Percentiles rank a stretch among this genome's conserved stretches.
phyloP scores from a whole-genome alignment of 2,888 invertebrate species.

The Drosophila monieri region DNA sequence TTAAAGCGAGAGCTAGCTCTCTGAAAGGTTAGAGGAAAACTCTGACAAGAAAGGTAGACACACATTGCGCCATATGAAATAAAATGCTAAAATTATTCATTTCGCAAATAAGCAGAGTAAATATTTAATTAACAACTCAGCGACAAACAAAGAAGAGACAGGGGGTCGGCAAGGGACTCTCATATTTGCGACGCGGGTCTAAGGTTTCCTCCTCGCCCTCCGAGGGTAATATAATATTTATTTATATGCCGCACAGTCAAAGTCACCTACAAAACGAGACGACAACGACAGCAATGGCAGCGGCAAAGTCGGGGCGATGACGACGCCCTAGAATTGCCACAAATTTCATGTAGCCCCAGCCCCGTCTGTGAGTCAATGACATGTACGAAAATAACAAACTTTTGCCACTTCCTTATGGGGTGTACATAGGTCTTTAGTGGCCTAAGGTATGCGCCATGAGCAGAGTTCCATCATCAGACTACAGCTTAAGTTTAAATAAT shows the following conservation, averaged over 20 bases:
- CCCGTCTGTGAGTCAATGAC: constrained; percentile 43
- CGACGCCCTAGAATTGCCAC: constrained; percentile 46
- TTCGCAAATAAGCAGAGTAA: constrained; percentile 80
- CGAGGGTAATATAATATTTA: constrained; percentile 73
- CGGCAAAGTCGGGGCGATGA: constrained; percentile 15
- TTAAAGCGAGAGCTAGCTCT: constrained; percentile 44
- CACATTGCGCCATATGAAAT: constrained; percentile 61
- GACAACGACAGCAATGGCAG: constrained; percentile 13
- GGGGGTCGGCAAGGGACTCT: constrained; percentile 3
- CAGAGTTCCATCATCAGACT: not conserved
- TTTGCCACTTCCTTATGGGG: constrained; percentile 39
- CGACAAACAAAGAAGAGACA: constrained; percentile 42
- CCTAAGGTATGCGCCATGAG: constrained; percentile 20
- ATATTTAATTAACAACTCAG: constrained; percentile 80
- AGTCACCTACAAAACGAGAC: constrained; percentile 53
- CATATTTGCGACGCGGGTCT: constrained; percentile 41
- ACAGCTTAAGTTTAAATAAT: not conserved
- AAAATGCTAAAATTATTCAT: constrained; percentile 80
- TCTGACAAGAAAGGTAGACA: constrained; percentile 12
- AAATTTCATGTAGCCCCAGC: constrained; percentile 28
- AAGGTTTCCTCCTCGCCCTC: constrained; percentile 58
- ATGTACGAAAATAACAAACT: constrained; percentile 23
- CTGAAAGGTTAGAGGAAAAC: constrained; percentile 33
- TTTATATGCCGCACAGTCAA: constrained; percentile 58
- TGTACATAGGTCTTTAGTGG: not conserved